Conservation (phyloP, 2,888 invertebrate genomes). For the Cheiracanthium punctorium region DNA sequence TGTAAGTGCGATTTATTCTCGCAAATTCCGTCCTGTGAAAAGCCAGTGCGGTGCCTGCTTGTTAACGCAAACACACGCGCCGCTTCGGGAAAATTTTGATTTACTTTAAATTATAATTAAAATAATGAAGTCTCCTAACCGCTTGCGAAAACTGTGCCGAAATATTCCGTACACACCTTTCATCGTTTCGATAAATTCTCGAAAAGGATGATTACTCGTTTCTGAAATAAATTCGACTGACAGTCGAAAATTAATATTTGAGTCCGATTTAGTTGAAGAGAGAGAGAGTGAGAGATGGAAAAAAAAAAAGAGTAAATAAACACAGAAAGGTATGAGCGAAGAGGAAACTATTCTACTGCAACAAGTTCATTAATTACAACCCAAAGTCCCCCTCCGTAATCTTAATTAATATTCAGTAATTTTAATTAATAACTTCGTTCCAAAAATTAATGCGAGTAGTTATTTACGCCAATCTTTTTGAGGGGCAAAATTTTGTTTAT, state of each 20-base stretch:
- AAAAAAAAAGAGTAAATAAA: background rate
- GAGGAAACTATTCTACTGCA: background rate
- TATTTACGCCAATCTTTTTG: conserved; percentile 1
- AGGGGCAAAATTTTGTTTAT: background rate
- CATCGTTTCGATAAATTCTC: background rate
- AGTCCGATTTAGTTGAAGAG: background rate
- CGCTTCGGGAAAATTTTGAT: too few species aligned
- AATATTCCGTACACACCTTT: background rate
- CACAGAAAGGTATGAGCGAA: too few species aligned
- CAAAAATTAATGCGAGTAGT: conserved; percentile 1
- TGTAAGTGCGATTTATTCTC: too few species aligned
- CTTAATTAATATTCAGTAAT: conserved; percentile 15
- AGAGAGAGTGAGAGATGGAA: background rate
- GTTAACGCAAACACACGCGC: too few species aligned
- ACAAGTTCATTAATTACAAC: conserved; percentile 3
- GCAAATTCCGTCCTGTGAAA: too few species aligned
- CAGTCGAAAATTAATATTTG: conserved; percentile 8
- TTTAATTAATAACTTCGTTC: conserved; percentile 9
- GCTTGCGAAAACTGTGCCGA: background rate
- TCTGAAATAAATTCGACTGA: background rate
- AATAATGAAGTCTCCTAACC: background rate
- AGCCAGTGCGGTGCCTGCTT: too few species aligned
- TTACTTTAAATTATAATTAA: too few species aligned
- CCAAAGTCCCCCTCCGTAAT: background rate
- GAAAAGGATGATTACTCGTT: background rate